Evolutionary conservation across 2,113 vertebrate species (phyloP).

Genomic region (Melierax canorus): DNA sequence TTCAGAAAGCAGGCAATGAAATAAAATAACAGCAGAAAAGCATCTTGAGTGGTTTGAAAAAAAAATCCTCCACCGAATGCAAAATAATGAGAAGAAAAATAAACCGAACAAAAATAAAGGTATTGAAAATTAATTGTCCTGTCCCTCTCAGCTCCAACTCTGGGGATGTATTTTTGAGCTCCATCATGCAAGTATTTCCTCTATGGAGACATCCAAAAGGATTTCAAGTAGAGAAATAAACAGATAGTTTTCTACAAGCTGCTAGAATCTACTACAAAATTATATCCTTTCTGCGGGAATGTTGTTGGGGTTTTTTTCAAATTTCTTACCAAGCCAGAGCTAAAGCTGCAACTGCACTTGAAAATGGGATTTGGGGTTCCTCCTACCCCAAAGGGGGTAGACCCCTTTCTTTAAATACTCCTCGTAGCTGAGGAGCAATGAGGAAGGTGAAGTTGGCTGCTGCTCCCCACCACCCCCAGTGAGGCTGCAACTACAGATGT

Average conservation of each 20-base stretch:
- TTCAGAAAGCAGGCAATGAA: not conserved
- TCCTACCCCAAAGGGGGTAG: no score
- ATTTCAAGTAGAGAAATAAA: not conserved
- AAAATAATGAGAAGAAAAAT: not conserved
- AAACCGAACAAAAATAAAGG: not conserved
- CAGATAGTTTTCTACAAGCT: not conserved
- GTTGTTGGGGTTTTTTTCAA: no score
- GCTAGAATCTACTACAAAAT: not conserved
- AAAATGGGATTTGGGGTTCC: fast-evolving
- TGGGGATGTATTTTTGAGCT: not conserved
- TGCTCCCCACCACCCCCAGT: not conserved
- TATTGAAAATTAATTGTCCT: not conserved
- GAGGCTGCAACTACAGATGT: not conserved
- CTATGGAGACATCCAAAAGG: not conserved
- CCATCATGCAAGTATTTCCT: not conserved
- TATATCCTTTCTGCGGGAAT: not conserved
- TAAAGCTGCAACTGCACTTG: not conserved
- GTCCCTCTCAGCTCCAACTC: not conserved
- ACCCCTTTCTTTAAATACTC: no score
- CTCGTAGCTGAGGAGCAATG: fast-evolving
- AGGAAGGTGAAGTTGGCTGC: not conserved
- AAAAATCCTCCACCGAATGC: not conserved
- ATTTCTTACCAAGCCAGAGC: not conserved
- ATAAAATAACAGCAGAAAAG: not conserved
- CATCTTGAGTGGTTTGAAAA: not conserved